Evolutionary conservation across 2,797 vertebrate genomes (phyloP).

Genomic region (Myioborus melanocephalus): DNA sequence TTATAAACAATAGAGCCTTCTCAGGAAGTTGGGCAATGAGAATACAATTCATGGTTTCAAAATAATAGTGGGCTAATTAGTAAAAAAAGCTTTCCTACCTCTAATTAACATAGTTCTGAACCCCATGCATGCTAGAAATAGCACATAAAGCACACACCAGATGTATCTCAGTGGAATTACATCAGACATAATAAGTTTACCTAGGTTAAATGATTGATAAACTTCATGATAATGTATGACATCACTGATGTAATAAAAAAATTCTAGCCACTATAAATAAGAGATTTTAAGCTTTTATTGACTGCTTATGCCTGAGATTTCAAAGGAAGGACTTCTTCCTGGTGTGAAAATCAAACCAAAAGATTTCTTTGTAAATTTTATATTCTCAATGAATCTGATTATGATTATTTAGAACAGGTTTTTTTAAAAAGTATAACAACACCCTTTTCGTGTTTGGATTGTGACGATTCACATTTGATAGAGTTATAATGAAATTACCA

Average conservation of each 20-base stretch:
- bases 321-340: neutral
- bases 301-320: neutral
- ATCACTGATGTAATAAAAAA: neutral
- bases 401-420: neutral
- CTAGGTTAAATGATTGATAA: conserved; percentile 36
- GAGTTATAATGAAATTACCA: conserved; percentile 35
- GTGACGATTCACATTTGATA: neutral
- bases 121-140: neutral
- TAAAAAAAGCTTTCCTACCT: neutral
- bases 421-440: neutral
- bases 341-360: neutral
- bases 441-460: neutral
- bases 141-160: neutral
- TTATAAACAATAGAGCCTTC: neutral
- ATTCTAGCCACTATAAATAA: neutral
- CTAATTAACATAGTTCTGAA: neutral
- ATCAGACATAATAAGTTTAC: neutral
- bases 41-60: neutral
- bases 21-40: neutral
- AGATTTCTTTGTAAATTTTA: neutral
- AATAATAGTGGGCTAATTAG: neutral
- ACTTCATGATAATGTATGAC: neutral
- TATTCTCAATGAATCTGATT: neutral
- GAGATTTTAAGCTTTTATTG: neutral
- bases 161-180: neutral